phyloP scores from a whole-genome alignment of 2,797 vertebrate species.

The Channallabes apus region DNA sequence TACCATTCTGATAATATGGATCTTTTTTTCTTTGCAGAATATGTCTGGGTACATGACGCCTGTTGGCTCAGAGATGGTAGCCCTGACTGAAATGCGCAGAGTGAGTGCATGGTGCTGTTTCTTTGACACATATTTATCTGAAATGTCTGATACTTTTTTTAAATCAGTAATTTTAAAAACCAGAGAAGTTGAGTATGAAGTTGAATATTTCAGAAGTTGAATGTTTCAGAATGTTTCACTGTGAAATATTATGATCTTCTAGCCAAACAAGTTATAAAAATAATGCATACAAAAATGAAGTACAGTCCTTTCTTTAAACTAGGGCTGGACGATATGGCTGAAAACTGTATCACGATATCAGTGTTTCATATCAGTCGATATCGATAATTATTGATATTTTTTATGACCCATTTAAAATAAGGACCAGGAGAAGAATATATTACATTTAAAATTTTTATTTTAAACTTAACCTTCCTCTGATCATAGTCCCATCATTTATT shows the following conservation, averaged over 20 bases:
- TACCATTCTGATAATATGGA: too few species aligned
- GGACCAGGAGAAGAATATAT: too few species aligned
- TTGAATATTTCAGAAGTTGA: background rate
- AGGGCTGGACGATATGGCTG: too few species aligned
- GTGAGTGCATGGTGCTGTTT: slow-evolving; percentile 71
- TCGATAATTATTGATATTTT: too few species aligned
- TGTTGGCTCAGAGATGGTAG: slow-evolving; percentile 85
- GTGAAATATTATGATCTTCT: background rate
- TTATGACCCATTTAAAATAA: too few species aligned
- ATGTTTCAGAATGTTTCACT: background rate
- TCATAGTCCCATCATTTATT: too few species aligned
- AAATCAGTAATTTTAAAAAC: background rate
- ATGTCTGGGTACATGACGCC: slow-evolving; percentile 88
- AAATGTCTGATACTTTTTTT: background rate
- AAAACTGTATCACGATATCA: too few species aligned
- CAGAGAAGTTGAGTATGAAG: background rate
- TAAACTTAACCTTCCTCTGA: too few species aligned
- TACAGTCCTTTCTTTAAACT: too few species aligned
- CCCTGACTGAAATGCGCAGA: slow-evolving; percentile 87
- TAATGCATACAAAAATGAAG: background rate
- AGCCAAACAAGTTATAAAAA: background rate
- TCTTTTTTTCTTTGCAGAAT: slow-evolving; percentile 69
- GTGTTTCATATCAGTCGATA: too few species aligned
- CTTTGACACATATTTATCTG: background rate
- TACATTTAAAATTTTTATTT: too few species aligned